These are phyloP conservation scores for Papilio gigon DNA, from an alignment of 2,888 invertebrate species.

Conservation along the genomic window DNA sequence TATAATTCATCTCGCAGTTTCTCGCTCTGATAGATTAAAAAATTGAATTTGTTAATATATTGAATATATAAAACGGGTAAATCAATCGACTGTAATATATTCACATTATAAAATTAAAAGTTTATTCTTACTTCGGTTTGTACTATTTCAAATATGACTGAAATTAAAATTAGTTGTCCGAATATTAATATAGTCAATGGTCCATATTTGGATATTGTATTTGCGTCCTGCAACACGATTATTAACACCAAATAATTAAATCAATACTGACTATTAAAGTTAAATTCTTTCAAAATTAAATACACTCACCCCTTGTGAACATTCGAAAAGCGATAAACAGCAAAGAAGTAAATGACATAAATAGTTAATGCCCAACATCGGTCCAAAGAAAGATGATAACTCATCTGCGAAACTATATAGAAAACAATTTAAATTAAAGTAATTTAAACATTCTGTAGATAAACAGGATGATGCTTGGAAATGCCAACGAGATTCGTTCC, in stretches of 20 bases:
- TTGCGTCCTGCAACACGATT: constrained; percentile 28
- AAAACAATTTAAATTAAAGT: background rate
- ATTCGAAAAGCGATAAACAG: constrained; percentile 40
- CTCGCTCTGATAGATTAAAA: constrained; percentile 44
- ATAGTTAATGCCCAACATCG: constrained; percentile 39
- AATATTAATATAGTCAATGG: constrained; percentile 43
- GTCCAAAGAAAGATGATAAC: constrained; percentile 40
- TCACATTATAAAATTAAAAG: no score
- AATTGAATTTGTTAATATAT: no score
- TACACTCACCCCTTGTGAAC: constrained; percentile 38
- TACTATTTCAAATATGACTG: constrained; percentile 45
- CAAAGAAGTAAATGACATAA: constrained; percentile 40
- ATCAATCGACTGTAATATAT: no score
- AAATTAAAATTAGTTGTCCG: constrained; percentile 44
- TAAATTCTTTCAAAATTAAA: no score
- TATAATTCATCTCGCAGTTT: constrained; percentile 44
- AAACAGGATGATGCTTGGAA: no score
- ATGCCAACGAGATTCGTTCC: no score
- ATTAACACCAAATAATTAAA: background rate
- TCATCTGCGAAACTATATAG: constrained; percentile 41
- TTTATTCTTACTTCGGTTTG: constrained; percentile 43
- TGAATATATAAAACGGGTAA: no score
- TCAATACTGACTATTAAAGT: no score
- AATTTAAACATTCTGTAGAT: background rate
- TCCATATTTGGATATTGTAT: constrained; percentile 41